These are phyloP conservation scores for Heliconius aoede DNA, from an alignment of 2,888 invertebrate genomes.

Conservation along the genomic window DNA sequence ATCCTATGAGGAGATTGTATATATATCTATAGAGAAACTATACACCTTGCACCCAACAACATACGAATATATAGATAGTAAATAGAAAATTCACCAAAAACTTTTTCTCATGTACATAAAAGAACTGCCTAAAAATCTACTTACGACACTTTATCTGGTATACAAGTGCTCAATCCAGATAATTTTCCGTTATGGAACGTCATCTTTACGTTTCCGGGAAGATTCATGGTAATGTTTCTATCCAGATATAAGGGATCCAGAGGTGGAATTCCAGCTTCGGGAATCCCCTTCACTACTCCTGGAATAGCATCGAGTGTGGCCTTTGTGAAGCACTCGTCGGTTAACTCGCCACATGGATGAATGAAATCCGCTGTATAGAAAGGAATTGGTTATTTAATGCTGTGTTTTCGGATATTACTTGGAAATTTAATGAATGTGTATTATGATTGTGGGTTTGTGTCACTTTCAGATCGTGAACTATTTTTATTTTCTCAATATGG, in stretches of 20 bases:
- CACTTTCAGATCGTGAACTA: too few species aligned
- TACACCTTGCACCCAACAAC: not conserved
- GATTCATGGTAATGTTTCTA: conserved; percentile 71
- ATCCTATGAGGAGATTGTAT: too few species aligned
- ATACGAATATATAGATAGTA: not conserved
- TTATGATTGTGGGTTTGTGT: too few species aligned
- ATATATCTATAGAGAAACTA: not conserved
- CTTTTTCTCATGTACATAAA: too few species aligned
- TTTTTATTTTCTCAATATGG: too few species aligned
- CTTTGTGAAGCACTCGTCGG: conserved; percentile 77
- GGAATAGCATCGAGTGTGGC: conserved; percentile 75
- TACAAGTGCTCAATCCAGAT: conserved; percentile 68
- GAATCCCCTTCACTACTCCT: conserved; percentile 75
- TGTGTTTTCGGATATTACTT: too few species aligned
- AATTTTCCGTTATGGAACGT: conserved; percentile 77
- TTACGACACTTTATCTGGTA: conserved; percentile 78
- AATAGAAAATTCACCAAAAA: too few species aligned
- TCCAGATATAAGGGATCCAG: conserved; percentile 72
- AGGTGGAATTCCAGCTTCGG: conserved; percentile 72
- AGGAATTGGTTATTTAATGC: not conserved
- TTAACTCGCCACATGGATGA: conserved; percentile 72
- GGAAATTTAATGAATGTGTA: too few species aligned
- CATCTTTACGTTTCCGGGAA: conserved; percentile 77
- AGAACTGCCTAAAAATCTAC: conserved; percentile 50
- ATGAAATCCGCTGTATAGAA: conserved; percentile 72